phyloP scores from a whole-genome alignment of 2,888 invertebrate species.

The Sepiola atlantica region DNA sequence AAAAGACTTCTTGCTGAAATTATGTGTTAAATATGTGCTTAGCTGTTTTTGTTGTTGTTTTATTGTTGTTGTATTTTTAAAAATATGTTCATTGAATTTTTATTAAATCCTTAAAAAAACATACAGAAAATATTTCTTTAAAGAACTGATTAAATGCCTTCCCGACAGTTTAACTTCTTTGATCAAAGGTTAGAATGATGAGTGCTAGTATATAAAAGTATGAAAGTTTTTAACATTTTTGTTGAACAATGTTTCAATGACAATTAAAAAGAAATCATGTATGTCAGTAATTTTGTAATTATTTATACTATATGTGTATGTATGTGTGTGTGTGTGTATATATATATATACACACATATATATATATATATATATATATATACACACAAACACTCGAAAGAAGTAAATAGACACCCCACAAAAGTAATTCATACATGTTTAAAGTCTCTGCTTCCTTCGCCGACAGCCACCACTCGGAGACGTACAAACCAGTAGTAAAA shows the following conservation, averaged over 20 bases:
- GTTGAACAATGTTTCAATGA: neutral
- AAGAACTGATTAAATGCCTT: neutral
- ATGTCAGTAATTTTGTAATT: neutral
- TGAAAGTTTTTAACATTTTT: neutral
- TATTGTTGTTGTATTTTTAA: too few species aligned
- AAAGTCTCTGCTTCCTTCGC: too few species aligned
- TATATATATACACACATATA: too few species aligned
- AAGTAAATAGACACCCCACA: too few species aligned
- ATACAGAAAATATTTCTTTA: neutral
- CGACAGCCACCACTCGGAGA: too few species aligned
- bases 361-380: neutral
- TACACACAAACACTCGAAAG: too few species aligned
- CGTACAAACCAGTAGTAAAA: too few species aligned
- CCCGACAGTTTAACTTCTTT: neutral
- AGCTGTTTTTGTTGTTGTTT: neutral
- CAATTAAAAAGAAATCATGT: neutral
- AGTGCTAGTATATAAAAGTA: neutral
- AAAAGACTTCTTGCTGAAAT: slow-evolving; percentile 9
- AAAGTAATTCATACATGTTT: too few species aligned
- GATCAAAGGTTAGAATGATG: neutral
- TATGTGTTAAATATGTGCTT: slow-evolving; percentile 8
- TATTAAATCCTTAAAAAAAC: neutral
- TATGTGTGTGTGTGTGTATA: too few species aligned
- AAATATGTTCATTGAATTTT: neutral
- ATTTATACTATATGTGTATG: neutral